These are phyloP conservation scores for Lathamus discolor DNA, from an alignment of 2,113 vertebrate species.

Conservation along the genomic window DNA sequence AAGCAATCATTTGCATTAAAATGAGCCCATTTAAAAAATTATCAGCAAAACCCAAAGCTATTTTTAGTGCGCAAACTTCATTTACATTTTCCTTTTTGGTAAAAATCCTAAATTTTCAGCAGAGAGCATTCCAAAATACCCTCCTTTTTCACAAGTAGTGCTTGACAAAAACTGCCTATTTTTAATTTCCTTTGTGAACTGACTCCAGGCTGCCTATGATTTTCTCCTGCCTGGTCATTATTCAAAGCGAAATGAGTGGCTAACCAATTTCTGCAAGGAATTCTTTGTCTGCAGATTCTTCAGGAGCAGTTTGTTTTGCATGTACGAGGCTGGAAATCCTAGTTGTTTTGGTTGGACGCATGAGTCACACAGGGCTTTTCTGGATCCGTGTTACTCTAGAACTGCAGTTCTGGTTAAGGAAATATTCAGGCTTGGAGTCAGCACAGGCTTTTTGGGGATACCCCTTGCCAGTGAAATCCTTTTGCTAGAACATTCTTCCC, in stretches of 20 bases:
- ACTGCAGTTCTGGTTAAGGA: slow-evolving; percentile 51
- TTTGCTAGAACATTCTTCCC: slow-evolving; percentile 53
- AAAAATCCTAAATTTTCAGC: slow-evolving; percentile 39
- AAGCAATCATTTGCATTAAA: not conserved
- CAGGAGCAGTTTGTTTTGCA: slow-evolving; percentile 60
- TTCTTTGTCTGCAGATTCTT: slow-evolving; percentile 68
- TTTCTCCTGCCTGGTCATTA: slow-evolving; percentile 62
- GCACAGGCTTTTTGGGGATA: slow-evolving; percentile 37
- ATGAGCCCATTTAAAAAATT: not conserved
- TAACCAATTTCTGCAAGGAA: slow-evolving; percentile 62
- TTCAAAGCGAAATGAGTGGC: slow-evolving; percentile 49
- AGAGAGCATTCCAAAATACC: slow-evolving; percentile 35
- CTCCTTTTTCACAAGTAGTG: slow-evolving; percentile 5
- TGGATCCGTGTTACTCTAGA: slow-evolving; percentile 44
- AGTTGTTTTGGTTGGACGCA: slow-evolving; percentile 41
- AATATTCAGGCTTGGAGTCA: slow-evolving; percentile 40
- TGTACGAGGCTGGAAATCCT: slow-evolving; percentile 41
- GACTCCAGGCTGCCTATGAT: slow-evolving; percentile 52
- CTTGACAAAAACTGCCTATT: slow-evolving; percentile 56
- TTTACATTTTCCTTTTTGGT: slow-evolving; percentile 59
- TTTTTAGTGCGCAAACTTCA: slow-evolving; percentile 54
- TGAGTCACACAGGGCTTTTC: slow-evolving; percentile 48
- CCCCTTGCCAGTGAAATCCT: slow-evolving; percentile 62
- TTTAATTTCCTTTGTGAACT: slow-evolving; percentile 58
- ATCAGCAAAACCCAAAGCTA: slow-evolving; percentile 53